These are phyloP conservation scores for Perizoma affinitatum DNA, from an alignment of 2,888 invertebrate genomes.

Conservation along the genomic window DNA sequence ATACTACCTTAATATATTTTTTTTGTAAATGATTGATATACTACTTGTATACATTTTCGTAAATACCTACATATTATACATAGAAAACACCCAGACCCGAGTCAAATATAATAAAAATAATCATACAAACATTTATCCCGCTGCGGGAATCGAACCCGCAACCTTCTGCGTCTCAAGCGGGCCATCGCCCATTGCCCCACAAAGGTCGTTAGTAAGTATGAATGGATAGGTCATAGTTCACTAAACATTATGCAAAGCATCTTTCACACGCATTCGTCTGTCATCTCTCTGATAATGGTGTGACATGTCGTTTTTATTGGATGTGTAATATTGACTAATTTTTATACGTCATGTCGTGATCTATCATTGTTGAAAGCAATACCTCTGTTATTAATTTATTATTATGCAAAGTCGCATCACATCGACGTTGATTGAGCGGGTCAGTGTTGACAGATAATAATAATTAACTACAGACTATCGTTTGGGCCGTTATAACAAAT, in stretches of 20 bases:
- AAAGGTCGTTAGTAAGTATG: no score
- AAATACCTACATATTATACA: no score
- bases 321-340: conserved; percentile 11
- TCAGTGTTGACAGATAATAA: conserved; percentile 26
- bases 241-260: conserved; percentile 11
- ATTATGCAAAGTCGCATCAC: background rate
- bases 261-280: conserved; percentile 6
- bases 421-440: conserved; percentile 25
- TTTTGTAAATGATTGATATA: no score
- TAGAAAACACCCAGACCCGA: no score
- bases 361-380: conserved; percentile 7
- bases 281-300: background rate
- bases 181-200: no score
- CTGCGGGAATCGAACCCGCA: no score
- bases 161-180: no score
- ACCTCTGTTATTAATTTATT: no score
- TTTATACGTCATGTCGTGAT: conserved; percentile 19
- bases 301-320: background rate
- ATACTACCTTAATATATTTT: no score
- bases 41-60: no score
- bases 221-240: background rate
- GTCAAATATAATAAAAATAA: no score
- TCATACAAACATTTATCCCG: no score
- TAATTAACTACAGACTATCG: conserved; percentile 11
- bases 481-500: background rate